Conservation (phyloP, 2,888 invertebrate species). For the Lasioglossum calceatum region DNA sequence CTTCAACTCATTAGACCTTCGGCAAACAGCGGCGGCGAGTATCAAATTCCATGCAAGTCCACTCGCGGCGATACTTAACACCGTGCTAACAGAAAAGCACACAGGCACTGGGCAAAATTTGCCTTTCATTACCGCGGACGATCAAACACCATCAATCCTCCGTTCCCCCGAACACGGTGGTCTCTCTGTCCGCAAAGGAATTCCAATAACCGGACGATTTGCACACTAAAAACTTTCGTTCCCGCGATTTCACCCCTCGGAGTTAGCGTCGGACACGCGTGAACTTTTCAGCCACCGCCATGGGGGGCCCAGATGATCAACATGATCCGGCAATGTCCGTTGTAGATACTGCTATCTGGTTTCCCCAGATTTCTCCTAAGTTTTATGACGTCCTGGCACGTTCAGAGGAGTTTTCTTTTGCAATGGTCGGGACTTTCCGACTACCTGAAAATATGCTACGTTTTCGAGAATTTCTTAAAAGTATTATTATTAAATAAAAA, state of each 20-base stretch:
- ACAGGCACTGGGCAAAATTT: conserved; percentile 6
- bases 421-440: too few relatives aligned
- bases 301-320: background rate
- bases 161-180: background rate
- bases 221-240: conserved; percentile 18
- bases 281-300: background rate
- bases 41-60: background rate
- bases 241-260: background rate
- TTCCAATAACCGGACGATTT: conserved; percentile 12
- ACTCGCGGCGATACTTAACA: background rate
- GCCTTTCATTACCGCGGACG: conserved; percentile 13
- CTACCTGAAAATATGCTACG: too few relatives aligned
- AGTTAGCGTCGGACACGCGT: background rate
- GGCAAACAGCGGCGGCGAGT: background rate
- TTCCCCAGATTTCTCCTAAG: too few relatives aligned
- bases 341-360: background rate
- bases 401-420: too few relatives aligned
- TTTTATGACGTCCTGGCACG: too few relatives aligned
- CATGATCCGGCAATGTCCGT: background rate
- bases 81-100: background rate
- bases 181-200: background rate
- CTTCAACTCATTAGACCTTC: background rate
- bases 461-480: too few relatives aligned
- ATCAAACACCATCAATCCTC: conserved; percentile 20
- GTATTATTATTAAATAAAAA: too few relatives aligned